Evolutionary conservation across 2,797 vertebrate species (phyloP).

Genomic region (Hypotaenidia philippensis): DNA sequence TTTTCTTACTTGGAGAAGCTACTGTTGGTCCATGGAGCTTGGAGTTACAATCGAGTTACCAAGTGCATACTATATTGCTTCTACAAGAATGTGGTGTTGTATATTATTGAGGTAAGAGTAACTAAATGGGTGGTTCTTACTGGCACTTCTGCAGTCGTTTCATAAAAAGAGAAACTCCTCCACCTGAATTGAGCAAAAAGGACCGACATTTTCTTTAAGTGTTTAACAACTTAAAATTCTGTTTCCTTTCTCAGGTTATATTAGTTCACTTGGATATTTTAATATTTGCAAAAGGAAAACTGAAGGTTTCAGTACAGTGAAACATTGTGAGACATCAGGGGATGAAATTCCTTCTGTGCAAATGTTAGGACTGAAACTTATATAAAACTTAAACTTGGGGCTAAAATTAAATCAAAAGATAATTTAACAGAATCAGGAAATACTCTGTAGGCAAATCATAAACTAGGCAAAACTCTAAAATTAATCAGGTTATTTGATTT

Average conservation of each 20-base stretch:
- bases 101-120: constrained; percentile 95
- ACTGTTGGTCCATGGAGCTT: constrained; percentile 94
- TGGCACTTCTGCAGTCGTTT: background rate
- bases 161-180: background rate
- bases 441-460: background rate
- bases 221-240: background rate
- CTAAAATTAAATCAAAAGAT: background rate
- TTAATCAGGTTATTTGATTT: too few species aligned
- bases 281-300: background rate
- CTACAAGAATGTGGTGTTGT: constrained; percentile 99
- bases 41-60: constrained; percentile 98
- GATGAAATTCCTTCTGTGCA: background rate
- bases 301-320: background rate
- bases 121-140: background rate
- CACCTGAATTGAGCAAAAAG: background rate
- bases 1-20: constrained; percentile 96
- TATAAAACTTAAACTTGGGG: background rate
- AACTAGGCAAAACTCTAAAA: background rate
- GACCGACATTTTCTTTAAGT: background rate
- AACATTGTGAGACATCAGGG: background rate
- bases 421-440: background rate
- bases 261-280: background rate
- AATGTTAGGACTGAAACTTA: background rate
- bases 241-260: background rate
- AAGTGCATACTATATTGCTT: constrained; percentile 99